Evolutionary conservation across 2,888 invertebrate genomes (phyloP).

Genomic region (Stramonita haemastoma): DNA sequence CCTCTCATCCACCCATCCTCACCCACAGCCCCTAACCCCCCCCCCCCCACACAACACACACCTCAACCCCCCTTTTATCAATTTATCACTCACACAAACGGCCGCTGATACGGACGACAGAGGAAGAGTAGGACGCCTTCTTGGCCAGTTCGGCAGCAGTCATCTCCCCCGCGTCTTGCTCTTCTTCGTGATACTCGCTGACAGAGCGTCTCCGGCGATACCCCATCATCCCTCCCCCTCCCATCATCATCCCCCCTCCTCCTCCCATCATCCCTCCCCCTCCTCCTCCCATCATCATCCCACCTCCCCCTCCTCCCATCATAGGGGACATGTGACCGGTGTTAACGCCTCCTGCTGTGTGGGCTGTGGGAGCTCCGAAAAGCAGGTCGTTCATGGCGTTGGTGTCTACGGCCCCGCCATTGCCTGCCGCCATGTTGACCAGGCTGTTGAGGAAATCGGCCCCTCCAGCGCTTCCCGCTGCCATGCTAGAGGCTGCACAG

Average conservation of each 20-base stretch:
- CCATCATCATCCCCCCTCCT: background rate
- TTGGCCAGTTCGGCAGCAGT: no score
- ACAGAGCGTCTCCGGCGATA: background rate
- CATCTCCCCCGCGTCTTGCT: no score
- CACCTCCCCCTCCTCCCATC: background rate
- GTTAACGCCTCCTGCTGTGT: background rate
- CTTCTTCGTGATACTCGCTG: background rate
- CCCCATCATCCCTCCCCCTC: background rate
- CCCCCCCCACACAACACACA: no score
- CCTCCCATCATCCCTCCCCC: background rate
- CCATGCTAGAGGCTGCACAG: no score
- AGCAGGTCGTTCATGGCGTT: slow-evolving; percentile 9
- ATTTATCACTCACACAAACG: no score
- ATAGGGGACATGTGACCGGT: background rate
- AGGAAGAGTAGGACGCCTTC: no score
- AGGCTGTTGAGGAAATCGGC: background rate
- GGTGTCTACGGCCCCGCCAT: background rate
- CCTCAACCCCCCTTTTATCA: no score
- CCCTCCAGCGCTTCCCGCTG: background rate
- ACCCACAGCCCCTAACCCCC: no score
- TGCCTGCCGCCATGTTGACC: background rate
- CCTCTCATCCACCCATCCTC: no score
- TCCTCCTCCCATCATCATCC: no score
- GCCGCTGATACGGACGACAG: no score
- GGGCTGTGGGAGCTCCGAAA: background rate